Base-by-base conservation (phyloP, 2,113 vertebrate species). In the Jaculus jaculus region DNA sequence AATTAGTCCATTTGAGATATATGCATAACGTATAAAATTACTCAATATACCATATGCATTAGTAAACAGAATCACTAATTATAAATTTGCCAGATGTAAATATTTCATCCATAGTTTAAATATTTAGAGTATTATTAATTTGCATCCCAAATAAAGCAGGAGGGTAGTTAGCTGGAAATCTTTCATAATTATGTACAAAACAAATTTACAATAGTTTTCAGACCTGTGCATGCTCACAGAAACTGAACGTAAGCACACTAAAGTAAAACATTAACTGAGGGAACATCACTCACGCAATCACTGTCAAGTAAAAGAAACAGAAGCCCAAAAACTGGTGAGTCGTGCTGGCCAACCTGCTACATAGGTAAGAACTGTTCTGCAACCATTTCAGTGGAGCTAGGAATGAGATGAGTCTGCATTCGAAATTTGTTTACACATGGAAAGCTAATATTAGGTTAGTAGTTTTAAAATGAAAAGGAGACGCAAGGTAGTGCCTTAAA, bases 381-480 rank as follows among this genome's bases (percentile, higher is more conserved):
- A 74, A 34, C 10, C 34, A 39, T 60, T 80, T 85, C 71, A 71
- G 42, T 32, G 71, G 51, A 63, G 23, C 4, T 7, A 89, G 54
- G 39, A 65, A 63, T 63, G 84, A 66, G 42, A 32, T 51, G 23
- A 61, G 2, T 30, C 28, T 71, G 15, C 15, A 26, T 32, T 84
- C 87, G 39, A 93, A 81, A 69, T 8, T 23, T 66, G 12, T 77
- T 60, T 65, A n/a, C 73, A 85, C 37, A 28, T 16, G 37, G 90
- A 87, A 91, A 94, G 75, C 58, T 42, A 77, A 21, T 47, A 28
- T 65, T 21, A 54, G 16, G 32, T 17, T 79, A 13, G 82, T 65
- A 82, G 24, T 88, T 85, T 85, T 78, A 82, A 93, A 83, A 42
- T 68, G 26, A 92, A 95, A 85, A 4, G 42, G 85, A 82, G 7